phyloP scores from a whole-genome alignment of 2,113 vertebrate species.

The Callochromis pleurospilus region DNA sequence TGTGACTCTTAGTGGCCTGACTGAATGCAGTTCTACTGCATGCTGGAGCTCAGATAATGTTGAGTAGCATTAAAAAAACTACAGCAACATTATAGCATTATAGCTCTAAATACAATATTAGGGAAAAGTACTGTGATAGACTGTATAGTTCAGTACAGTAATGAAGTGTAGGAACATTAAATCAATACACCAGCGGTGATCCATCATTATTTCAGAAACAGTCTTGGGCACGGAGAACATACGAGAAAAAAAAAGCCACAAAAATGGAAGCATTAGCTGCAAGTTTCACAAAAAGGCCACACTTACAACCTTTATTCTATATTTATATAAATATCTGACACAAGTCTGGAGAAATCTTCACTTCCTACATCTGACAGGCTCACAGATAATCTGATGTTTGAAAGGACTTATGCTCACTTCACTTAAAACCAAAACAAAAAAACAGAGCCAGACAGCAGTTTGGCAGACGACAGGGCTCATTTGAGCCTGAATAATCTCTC shows the following conservation, averaged over 20 bases:
- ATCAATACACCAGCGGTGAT: not conserved
- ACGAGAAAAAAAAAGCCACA: not conserved
- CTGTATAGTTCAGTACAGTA: not conserved
- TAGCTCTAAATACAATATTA: constrained; percentile 45
- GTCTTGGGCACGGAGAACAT: constrained; percentile 20
- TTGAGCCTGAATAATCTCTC: not conserved
- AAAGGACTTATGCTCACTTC: not conserved
- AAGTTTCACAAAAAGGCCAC: constrained; percentile 10
- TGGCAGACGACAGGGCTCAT: not conserved
- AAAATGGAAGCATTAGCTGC: constrained; percentile 54
- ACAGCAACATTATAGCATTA: not conserved
- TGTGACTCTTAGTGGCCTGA: not conserved
- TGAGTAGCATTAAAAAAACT: not conserved
- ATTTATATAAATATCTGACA: constrained; percentile 19
- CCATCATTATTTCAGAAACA: constrained; percentile 14
- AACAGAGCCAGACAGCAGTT: not conserved
- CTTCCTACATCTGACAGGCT: not conserved
- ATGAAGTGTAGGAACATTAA: constrained; percentile 2
- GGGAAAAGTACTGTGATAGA: not conserved
- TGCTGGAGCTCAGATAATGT: not conserved
- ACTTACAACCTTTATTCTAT: not conserved
- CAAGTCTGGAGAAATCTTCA: not conserved
- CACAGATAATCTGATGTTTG: not conserved
- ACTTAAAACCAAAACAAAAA: not conserved
- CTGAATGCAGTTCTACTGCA: not conserved